Evolutionary conservation across 92 coral and sea anemone species (phyloP).

Genomic region (Zoanthus solanderi): DNA sequence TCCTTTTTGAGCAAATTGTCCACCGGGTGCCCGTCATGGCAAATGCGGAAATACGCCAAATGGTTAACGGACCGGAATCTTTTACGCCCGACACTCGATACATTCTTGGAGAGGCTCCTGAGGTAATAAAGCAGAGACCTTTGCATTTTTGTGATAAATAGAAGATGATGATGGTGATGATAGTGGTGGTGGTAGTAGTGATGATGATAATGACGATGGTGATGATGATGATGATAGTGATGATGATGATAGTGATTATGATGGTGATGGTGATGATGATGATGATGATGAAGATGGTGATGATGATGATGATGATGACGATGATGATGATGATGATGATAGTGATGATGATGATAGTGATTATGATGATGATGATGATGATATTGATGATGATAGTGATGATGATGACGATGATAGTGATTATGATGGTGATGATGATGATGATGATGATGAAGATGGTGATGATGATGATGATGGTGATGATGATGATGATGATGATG

Average conservation of each 20-base stretch:
- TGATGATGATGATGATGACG: too few relatives aligned
- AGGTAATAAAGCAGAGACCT: constrained; percentile 16
- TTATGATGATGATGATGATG: too few relatives aligned
- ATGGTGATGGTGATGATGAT: too few relatives aligned
- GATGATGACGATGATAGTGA: too few relatives aligned
- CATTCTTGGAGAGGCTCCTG: constrained; percentile 56
- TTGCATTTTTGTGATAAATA: too few relatives aligned
- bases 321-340: too few relatives aligned
- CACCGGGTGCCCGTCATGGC: constrained; percentile 58
- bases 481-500: not conserved
- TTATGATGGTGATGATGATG: too few relatives aligned
- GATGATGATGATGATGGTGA: too few relatives aligned
- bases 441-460: too few relatives aligned
- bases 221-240: not conserved
- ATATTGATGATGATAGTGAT: too few relatives aligned
- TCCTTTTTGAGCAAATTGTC: constrained; percentile 46
- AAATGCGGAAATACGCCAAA: constrained; percentile 53
- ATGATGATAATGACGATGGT: not conserved
- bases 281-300: too few relatives aligned
- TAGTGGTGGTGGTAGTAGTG: not conserved
- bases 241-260: not conserved
- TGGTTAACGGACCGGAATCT: constrained; percentile 68
- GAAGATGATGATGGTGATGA: not conserved
- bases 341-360: too few relatives aligned
- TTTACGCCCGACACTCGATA: constrained; percentile 58